These are phyloP conservation scores for Neolamprologus variostigma DNA, from an alignment of 2,113 vertebrate species.

Conservation along the genomic window DNA sequence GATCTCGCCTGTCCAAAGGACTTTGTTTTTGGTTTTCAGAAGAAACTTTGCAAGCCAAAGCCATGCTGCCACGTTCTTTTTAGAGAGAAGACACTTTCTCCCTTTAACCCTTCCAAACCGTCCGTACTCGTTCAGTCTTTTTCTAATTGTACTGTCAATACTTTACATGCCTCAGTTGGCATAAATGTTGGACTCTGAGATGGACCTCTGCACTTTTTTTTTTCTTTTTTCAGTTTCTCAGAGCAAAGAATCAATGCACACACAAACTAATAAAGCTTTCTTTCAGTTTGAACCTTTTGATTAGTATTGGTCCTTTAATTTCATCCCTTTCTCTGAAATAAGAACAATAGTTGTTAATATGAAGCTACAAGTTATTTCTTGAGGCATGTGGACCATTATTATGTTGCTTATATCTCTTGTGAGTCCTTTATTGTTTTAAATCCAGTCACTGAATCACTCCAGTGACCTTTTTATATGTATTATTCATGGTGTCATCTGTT, in stretches of 20 bases:
- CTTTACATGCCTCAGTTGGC: not conserved
- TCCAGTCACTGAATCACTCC: not conserved
- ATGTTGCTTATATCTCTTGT: not conserved
- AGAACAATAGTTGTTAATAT: not conserved
- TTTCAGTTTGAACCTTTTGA: not conserved
- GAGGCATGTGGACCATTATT: not conserved
- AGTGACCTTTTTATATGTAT: not conserved
- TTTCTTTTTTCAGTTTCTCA: not conserved
- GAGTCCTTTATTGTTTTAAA: not conserved
- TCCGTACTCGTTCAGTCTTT: not conserved
- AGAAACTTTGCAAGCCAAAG: not conserved
- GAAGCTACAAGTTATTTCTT: not conserved
- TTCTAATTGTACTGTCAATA: not conserved
- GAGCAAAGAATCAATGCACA: not conserved
- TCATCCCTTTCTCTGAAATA: not conserved
- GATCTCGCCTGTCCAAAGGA: not conserved
- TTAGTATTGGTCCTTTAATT: not conserved
- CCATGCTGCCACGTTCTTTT: not conserved
- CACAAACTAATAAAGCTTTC: not conserved
- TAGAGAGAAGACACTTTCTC: not conserved
- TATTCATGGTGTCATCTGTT: not conserved
- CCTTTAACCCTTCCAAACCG: not conserved
- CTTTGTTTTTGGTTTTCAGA: not conserved
- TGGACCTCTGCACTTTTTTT: rapidly evolving
- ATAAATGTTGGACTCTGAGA: not conserved